phyloP scores from a whole-genome alignment of 2,888 invertebrate species.

The Dryococelus australis region DNA sequence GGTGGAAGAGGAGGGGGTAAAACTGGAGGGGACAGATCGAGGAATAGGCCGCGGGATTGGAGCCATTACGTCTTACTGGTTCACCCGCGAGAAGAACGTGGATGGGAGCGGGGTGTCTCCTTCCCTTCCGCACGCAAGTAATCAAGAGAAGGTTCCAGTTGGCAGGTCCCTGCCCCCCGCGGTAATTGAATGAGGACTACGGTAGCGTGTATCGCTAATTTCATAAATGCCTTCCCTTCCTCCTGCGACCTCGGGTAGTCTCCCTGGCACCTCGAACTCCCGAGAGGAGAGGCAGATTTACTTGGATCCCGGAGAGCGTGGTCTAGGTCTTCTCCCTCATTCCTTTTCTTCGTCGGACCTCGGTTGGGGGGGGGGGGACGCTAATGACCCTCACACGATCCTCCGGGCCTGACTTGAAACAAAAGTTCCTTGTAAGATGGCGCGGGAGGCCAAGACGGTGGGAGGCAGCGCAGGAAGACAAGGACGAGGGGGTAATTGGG shows the following conservation, averaged over 20 bases:
- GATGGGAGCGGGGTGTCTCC: background rate
- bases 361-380: background rate
- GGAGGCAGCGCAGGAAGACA: background rate
- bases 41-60: background rate
- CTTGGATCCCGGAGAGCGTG: background rate
- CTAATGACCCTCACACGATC: slow-evolving; percentile 10
- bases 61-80: slow-evolving; percentile 1
- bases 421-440: background rate
- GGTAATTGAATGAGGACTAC: background rate
- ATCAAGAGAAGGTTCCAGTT: background rate
- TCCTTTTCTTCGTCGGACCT: background rate
- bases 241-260: background rate
- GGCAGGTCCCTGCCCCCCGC: background rate
- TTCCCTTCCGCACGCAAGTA: background rate
- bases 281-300: background rate
- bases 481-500: background rate
- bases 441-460: background rate
- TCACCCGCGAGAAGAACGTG: background rate
- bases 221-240: slow-evolving; percentile 16
- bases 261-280: background rate
- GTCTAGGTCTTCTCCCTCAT: background rate
- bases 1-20: background rate
- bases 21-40: background rate
- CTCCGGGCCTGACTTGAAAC: slow-evolving; percentile 6
- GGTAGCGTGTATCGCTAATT: background rate